Evolutionary conservation across 2,888 invertebrate species (phyloP), one percentile per base, ranked within the genome.

Genomic region (Xestia ashworthii): DNA sequence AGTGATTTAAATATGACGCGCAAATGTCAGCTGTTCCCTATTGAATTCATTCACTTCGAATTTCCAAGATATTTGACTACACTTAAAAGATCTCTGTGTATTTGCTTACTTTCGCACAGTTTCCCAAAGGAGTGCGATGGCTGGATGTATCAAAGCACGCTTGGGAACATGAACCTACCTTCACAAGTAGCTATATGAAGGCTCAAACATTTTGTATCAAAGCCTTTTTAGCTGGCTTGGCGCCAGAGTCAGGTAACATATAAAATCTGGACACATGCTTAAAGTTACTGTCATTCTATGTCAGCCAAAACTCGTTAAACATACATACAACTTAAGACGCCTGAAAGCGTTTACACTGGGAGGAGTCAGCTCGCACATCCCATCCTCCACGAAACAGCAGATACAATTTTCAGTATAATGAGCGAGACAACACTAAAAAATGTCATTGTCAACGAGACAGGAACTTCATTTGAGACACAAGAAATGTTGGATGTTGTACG

Each of bases 1-100:
- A 64, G 3, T 44, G 6, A 69, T 74, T 65, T 38, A 22, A 82
- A 74, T 83, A 79, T 65, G 48, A 74, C 74, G 65, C n/a, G 16
- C 46, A 84, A 80, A 72, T 64, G 32, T 72, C 64, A 68, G 58
- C 9, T 12, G 25, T 48, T 71, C 70, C 70, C 72, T 64, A 38
- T 44, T 65, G 75, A 71, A 67, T 72, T 64, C 64, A 25, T 65
- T 67, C 55, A 55, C 16, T 71, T 68, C 19, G 53, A 74, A 84
- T 76, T 74, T 76, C 12, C 25, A 76, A 73, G 48, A 53, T 84
- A 83, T 84, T 83, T 73, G 81, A 25, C 72, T 75, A 73, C 25
- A 64, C 66, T 73, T 76, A 64, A 65, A 82, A 80, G 44, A 84
- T 72, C 12, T 71, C 12, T 55, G 22, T 48, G 53, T 80, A 66